Base-by-base conservation (phyloP, 2,113 vertebrate species). In the Hyaena hyaena region DNA sequence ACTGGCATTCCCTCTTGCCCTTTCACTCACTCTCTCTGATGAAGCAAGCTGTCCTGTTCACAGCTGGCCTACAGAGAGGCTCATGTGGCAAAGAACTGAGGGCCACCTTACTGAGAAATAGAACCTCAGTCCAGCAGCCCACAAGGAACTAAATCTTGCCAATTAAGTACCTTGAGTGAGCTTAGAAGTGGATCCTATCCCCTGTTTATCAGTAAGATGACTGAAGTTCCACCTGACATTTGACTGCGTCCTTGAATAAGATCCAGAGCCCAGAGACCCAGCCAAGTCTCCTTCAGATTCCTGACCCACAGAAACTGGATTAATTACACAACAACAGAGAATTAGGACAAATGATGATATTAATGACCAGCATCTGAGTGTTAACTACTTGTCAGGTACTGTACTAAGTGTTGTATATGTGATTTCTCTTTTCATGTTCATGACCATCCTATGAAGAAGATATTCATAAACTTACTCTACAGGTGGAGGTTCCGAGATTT, bases 271-370 rank as follows among this genome's bases (percentile, higher is more conserved):
- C 48, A 58, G 71, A n/a, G 14, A 80, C 24, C 21, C 15, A 84
- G 39, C 48, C 50, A 87, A 84, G 80, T 77, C 89, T 68, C 68
- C 11, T 58, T 23, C 58, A 69, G 7, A 53, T 24, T 80, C 81
- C 85, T 95, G 76, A 92, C 88, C 55, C 55, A 50, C n/a, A 94
- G 88, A 95, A 97, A 91, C 69, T 88, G 43, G 71, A 81, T 39
- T 82, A 74, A 84, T 91, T 80, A 17, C 4, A 76, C 66, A 90
- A 35, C 33, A 48, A 14, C 31, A 48, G 83, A 43, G 86, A 85
- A 80, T 94, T 35, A 76, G 71, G 93, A 95, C 76, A 76, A 88
- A 88, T 65, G 66, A 69, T 94, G n/a, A 71, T 26, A 43, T 31
- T 65, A 93, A 83, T 31, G 86, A 88, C 73, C 23, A 88, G 28